These are phyloP conservation scores for Ploceus nigricollis DNA, from an alignment of 2,113 vertebrate species.

Conservation along the genomic window DNA sequence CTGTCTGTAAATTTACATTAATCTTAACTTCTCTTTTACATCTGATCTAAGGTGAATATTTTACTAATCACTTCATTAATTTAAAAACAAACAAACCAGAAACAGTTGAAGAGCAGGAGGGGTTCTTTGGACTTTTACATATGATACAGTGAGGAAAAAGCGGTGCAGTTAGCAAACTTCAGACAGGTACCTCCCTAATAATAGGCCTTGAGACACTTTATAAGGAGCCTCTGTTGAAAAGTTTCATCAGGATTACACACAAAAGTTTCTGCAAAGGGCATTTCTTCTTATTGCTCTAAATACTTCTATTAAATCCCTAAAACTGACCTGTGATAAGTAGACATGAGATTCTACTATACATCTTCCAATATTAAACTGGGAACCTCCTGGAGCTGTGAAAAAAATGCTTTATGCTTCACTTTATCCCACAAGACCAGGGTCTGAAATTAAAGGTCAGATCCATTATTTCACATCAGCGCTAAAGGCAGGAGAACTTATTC, in stretches of 20 bases:
- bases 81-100: not conserved
- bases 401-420: slow-evolving; percentile 10
- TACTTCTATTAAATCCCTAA: not conserved
- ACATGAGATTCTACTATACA: not conserved
- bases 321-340: not conserved
- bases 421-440: slow-evolving; percentile 23
- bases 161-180: not conserved
- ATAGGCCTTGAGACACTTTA: not conserved
- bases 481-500: slow-evolving; percentile 52
- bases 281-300: not conserved
- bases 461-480: slow-evolving; percentile 54
- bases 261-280: not conserved
- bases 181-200: not conserved
- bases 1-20: not conserved
- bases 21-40: not conserved
- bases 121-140: not conserved
- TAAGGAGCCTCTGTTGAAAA: not conserved
- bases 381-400: not conserved
- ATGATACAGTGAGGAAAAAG: not conserved
- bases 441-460: slow-evolving; percentile 64
- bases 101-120: not conserved
- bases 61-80: not conserved
- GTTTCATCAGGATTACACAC: not conserved
- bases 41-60: not conserved
- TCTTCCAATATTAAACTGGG: not conserved